These are phyloP conservation scores for Condylura cristata DNA, from an alignment of 2,113 vertebrate genomes.

Conservation along the genomic window DNA sequence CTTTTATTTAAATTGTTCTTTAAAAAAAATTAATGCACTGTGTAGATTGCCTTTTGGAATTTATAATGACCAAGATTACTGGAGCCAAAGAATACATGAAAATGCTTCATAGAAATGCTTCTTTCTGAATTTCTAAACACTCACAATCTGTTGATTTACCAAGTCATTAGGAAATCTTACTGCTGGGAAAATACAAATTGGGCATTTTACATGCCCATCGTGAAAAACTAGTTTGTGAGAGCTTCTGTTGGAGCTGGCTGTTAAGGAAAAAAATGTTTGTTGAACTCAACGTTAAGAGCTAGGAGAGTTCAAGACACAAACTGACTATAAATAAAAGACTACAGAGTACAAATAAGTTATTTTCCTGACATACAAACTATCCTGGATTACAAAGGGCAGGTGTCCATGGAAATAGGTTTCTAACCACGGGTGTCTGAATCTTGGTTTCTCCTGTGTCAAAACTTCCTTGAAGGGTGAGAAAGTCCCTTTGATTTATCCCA, in stretches of 20 bases:
- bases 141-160: neutral
- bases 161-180: neutral
- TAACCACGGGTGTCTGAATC: rapidly evolving
- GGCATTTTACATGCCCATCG: neutral
- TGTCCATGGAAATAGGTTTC: too few relatives aligned
- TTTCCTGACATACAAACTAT: neutral
- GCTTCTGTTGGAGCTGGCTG: neutral
- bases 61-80: neutral
- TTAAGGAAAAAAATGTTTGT: neutral
- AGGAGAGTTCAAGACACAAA: neutral
- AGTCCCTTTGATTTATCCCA: neutral
- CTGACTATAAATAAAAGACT: neutral
- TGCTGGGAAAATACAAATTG: neutral
- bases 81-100: neutral
- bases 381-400: neutral
- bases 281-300: neutral
- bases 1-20: neutral
- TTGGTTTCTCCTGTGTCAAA: neutral
- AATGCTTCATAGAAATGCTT: neutral
- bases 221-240: neutral
- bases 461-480: neutral
- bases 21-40: neutral
- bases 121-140: slow-evolving; percentile 11
- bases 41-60: neutral
- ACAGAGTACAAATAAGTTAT: neutral